Evolutionary conservation across 2,797 vertebrate species (phyloP).

Genomic region (Galagoides demidoff): DNA sequence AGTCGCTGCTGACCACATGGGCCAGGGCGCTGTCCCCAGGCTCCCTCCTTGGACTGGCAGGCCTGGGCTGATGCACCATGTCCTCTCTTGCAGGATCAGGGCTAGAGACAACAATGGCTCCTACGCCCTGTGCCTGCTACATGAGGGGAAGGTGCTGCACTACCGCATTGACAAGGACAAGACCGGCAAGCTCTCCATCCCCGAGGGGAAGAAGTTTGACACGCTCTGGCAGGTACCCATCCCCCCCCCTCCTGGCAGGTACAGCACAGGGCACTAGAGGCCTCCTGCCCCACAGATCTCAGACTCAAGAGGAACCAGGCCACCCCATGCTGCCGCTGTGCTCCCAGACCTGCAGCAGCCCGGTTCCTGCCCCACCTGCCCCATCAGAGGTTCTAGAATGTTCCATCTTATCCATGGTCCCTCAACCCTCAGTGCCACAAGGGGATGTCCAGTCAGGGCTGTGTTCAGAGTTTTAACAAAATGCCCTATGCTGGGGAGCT

Average conservation of each 20-base stretch:
- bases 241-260: not conserved
- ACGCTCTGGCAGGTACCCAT: conserved; percentile 96
- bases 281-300: not conserved
- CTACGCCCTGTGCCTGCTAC: conserved; percentile 95
- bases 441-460: not conserved
- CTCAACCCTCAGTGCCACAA: not conserved
- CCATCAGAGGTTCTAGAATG: not conserved
- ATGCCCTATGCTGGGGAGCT: not conserved
- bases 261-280: no score
- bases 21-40: fast-evolving
- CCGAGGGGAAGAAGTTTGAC: conserved; percentile 98
- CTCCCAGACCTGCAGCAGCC: not conserved
- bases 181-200: conserved; percentile 94
- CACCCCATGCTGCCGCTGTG: fast-evolving
- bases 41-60: no score
- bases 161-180: conserved; percentile 96
- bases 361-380: not conserved
- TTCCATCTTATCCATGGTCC: not conserved
- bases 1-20: not conserved
- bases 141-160: conserved; percentile 94
- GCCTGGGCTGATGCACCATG: not conserved
- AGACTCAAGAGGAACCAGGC: fast-evolving
- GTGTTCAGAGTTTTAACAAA: not conserved
- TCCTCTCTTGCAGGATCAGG: conserved; percentile 90
- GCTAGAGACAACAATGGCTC: conserved; percentile 93